These are phyloP conservation scores for Anseranas semipalmata DNA, from an alignment of 2,113 vertebrate genomes.

Conservation along the genomic window DNA sequence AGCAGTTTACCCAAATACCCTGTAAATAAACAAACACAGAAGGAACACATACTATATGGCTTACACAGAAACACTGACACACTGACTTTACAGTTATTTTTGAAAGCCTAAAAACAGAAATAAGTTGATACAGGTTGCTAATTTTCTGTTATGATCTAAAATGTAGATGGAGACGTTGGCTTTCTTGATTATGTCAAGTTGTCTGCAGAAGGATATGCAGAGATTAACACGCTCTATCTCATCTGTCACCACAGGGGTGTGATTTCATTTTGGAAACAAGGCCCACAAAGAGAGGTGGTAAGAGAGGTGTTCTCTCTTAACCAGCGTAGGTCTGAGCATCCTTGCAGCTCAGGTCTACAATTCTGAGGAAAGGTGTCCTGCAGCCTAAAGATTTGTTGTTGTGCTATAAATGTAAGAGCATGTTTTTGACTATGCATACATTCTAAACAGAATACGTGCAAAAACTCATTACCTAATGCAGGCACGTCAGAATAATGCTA, in stretches of 20 bases:
- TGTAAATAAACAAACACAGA: not conserved
- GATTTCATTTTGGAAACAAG: not conserved
- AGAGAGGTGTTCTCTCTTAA: not conserved
- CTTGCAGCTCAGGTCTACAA: not conserved
- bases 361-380: not conserved
- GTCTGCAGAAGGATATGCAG: not conserved
- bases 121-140: not conserved
- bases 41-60: not conserved
- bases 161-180: not conserved
- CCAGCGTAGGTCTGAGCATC: not conserved
- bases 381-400: not conserved
- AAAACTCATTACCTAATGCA: not conserved
- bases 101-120: not conserved
- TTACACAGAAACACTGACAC: not conserved
- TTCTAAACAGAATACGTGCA: not conserved
- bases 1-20: not conserved
- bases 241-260: not conserved
- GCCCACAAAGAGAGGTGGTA: not conserved
- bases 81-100: not conserved
- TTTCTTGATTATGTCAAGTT: not conserved
- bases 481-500: accelerated
- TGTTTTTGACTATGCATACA: not conserved
- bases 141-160: not conserved
- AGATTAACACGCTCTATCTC: not conserved
- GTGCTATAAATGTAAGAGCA: not conserved